These are phyloP conservation scores for Sylvicapra grimmia DNA, from an alignment of 2,113 vertebrate genomes.

Conservation along the genomic window DNA sequence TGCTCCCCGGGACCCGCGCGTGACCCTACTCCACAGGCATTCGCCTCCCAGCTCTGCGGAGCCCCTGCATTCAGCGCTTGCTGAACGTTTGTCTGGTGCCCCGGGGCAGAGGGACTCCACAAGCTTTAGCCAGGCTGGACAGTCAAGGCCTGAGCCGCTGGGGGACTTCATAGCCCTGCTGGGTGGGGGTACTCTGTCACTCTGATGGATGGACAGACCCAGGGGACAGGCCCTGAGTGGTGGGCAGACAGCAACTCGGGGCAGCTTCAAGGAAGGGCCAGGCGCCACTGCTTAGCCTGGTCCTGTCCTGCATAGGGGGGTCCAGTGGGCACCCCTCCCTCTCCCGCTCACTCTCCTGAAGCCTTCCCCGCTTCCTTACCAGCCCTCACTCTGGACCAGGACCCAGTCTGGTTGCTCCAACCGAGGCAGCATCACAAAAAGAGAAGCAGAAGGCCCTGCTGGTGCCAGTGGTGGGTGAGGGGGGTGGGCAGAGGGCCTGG, in stretches of 20 bases:
- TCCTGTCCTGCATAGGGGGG: background rate
- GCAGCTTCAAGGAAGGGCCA: background rate
- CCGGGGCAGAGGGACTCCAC: background rate
- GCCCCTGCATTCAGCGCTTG: background rate
- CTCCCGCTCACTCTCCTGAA: rapidly evolving
- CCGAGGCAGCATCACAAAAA: rapidly evolving
- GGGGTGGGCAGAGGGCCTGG: background rate
- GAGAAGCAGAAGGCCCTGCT: background rate
- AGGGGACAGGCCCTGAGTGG: too few species aligned
- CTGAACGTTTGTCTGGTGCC: background rate
- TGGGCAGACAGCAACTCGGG: background rate
- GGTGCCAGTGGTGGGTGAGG: rapidly evolving
- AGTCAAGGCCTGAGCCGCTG: background rate
- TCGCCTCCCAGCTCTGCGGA: background rate
- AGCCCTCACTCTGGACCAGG: background rate
- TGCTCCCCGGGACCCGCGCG: rapidly evolving
- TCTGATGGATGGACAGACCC: background rate
- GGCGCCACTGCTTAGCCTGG: background rate
- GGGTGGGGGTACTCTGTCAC: background rate
- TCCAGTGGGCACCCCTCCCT: background rate
- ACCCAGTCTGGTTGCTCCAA: too few species aligned
- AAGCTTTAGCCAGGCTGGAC: background rate
- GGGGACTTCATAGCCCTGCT: too few species aligned
- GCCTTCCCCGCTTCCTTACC: rapidly evolving
- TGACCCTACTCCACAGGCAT: rapidly evolving